Conservation (phyloP, 2,888 invertebrate genomes). For the Euclidia mi region DNA sequence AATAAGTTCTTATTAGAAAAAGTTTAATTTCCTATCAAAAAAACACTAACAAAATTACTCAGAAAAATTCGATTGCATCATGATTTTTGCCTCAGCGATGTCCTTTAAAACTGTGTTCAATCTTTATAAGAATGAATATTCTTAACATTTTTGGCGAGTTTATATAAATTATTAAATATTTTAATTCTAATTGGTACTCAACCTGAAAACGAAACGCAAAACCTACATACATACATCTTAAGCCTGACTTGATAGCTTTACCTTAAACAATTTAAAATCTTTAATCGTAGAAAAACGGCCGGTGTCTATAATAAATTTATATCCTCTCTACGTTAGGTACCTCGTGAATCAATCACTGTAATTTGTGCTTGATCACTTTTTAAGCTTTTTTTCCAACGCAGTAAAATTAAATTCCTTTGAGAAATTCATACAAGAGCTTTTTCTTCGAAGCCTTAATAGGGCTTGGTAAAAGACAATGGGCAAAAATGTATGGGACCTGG, state of each 20-base stretch:
- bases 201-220: conserved; percentile 33
- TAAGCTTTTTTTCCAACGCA: conserved; percentile 20
- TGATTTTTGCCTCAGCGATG: too few species aligned
- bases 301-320: conserved; percentile 48
- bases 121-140: too few species aligned
- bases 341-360: conserved; percentile 47
- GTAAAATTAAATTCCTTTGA: conserved; percentile 18
- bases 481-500: too few species aligned
- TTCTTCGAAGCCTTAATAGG: too few species aligned
- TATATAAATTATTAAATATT: conserved; percentile 4
- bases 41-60: too few species aligned
- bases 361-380: conserved; percentile 39
- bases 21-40: too few species aligned
- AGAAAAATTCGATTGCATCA: too few species aligned
- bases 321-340: conserved; percentile 27
- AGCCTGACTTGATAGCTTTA: conserved; percentile 36
- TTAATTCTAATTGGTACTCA: conserved; percentile 16
- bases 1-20: too few species aligned
- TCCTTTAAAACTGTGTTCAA: too few species aligned
- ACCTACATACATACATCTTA: conserved; percentile 29
- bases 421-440: neutral
- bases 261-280: conserved; percentile 46
- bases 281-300: conserved; percentile 41
- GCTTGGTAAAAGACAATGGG: too few species aligned
- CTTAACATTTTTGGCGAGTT: too few species aligned